Conservation (phyloP, 2,113 vertebrate genomes). For the Oostethus manadensis region DNA sequence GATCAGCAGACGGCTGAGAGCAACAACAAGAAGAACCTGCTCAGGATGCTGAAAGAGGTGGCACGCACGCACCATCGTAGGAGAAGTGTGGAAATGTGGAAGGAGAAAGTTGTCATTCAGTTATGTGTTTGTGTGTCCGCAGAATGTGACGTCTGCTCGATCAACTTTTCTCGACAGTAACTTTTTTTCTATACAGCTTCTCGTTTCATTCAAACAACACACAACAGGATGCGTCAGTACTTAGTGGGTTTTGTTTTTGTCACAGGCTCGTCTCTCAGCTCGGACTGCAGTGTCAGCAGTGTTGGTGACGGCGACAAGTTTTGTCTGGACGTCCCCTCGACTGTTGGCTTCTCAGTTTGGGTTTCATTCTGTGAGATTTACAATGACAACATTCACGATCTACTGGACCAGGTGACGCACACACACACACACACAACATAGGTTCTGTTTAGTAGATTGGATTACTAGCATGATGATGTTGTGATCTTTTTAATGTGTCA, state of each 20-base stretch:
- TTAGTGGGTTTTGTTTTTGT: not conserved
- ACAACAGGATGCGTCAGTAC: no score
- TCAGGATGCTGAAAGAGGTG: constrained; percentile 85
- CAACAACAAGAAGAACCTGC: constrained; percentile 76
- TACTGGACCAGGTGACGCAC: constrained; percentile 73
- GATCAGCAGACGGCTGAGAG: constrained; percentile 77
- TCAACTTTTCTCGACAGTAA: constrained; percentile 40
- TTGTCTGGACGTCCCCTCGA: constrained; percentile 41
- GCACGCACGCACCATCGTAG: no score
- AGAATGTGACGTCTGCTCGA: constrained; percentile 26
- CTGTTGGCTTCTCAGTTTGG: constrained; percentile 84
- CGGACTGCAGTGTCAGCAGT: constrained; percentile 39
- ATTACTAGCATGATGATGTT: not conserved
- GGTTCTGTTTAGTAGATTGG: not conserved
- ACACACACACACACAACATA: not conserved
- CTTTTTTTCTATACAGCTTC: not conserved
- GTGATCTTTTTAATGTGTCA: not conserved
- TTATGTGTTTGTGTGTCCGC: constrained; percentile 10
- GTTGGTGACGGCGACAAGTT: constrained; percentile 51
- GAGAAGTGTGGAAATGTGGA: not conserved
- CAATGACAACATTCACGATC: constrained; percentile 91
- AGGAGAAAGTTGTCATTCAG: not conserved
- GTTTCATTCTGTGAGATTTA: constrained; percentile 97
- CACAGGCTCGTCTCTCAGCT: constrained; percentile 56
- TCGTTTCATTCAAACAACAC: no score